These are phyloP conservation scores for Spinibarbus caldwelli DNA, from an alignment of 2,797 vertebrate species.

Conservation along the genomic window DNA sequence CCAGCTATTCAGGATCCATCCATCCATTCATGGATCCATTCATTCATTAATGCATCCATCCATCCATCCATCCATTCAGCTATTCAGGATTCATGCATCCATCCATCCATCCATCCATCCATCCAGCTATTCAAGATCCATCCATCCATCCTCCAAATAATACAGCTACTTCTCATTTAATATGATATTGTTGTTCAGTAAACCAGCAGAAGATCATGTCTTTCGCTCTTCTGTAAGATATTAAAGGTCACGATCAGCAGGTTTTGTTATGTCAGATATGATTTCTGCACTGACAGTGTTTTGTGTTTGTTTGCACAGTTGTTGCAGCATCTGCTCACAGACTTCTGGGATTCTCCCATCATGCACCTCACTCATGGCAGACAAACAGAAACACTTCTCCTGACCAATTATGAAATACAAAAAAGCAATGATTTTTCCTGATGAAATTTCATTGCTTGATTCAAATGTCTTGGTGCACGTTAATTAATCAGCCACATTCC, in stretches of 20 bases:
- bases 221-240: neutral
- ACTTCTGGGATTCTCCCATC: slow-evolving; percentile 6
- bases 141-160: neutral
- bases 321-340: slow-evolving; percentile 16
- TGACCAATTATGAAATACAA: neutral
- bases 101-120: neutral
- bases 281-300: neutral
- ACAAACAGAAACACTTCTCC: neutral
- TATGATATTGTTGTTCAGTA: neutral
- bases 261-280: neutral
- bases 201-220: neutral
- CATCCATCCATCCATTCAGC: neutral
- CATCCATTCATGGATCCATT: neutral
- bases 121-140: neutral
- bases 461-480: neutral
- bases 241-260: neutral
- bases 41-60: rapidly evolving
- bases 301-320: slow-evolving; percentile 16
- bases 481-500: neutral
- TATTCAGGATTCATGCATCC: neutral
- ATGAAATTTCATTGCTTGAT: neutral
- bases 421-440: neutral
- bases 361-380: slow-evolving; percentile 5
- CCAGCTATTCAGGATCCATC: neutral
- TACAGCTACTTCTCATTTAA: neutral